phyloP scores from a whole-genome alignment of 2,888 invertebrate species.

The Trachelus iudaicus region DNA sequence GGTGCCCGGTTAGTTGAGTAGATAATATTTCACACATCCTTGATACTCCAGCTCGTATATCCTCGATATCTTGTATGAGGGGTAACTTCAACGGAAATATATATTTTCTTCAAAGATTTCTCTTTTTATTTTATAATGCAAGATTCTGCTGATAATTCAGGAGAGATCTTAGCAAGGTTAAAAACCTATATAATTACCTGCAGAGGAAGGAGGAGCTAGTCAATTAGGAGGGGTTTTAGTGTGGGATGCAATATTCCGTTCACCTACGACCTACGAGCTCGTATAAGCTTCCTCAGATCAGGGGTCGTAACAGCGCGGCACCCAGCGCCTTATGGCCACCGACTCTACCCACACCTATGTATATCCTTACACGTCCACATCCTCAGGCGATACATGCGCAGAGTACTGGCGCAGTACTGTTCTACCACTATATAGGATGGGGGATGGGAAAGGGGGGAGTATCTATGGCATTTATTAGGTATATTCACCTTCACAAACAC shows the following conservation, averaged over 20 bases:
- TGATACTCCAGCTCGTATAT: too few species aligned
- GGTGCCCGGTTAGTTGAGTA: too few species aligned
- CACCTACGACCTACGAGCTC: too few species aligned
- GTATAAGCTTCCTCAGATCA: constrained; percentile 48
- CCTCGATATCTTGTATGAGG: too few species aligned
- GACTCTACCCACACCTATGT: constrained; percentile 39
- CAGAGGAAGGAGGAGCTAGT: neutral
- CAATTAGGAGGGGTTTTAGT: neutral
- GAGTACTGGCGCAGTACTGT: neutral
- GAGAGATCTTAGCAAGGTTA: neutral
- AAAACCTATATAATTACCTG: neutral
- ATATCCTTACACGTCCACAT: too few species aligned
- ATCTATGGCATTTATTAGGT: too few species aligned
- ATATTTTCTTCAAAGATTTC: too few species aligned
- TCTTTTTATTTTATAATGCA: too few species aligned
- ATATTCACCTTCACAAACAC: neutral
- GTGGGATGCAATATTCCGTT: neutral
- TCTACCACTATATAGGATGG: neutral
- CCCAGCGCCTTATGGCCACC: constrained; percentile 59
- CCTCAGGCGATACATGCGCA: too few species aligned
- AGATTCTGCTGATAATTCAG: neutral
- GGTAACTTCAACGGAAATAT: too few species aligned
- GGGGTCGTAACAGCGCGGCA: constrained; percentile 61
- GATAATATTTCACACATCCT: too few species aligned
- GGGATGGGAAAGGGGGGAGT: too few species aligned